Conservation (phyloP, 2,888 invertebrate genomes). For the Corythucha ciliata region DNA sequence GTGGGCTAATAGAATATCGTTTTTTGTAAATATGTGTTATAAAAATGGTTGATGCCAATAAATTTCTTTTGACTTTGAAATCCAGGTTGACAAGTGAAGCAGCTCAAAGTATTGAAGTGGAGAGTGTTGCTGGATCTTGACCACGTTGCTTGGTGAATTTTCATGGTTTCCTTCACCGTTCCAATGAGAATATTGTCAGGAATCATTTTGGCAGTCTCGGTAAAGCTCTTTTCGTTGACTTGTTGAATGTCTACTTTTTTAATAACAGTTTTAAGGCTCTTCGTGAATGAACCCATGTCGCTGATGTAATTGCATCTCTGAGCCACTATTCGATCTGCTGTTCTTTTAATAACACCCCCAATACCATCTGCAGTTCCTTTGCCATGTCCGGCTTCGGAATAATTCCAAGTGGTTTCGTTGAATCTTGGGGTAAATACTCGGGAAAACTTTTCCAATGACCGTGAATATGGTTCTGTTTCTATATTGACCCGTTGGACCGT, state of each 20-base stretch:
- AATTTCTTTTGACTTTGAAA: too few relatives aligned
- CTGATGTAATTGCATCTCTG: slow-evolving; percentile 11
- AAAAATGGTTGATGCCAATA: too few relatives aligned
- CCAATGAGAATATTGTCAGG: background rate
- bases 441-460: slow-evolving; percentile 6
- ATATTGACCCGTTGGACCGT: slow-evolving; percentile 38
- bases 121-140: background rate
- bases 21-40: too few relatives aligned
- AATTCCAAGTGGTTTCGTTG: slow-evolving; percentile 37
- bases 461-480: slow-evolving; percentile 36
- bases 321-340: slow-evolving; percentile 31
- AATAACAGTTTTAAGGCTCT: background rate
- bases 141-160: slow-evolving; percentile 20
- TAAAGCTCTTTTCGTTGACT: slow-evolving; percentile 1
- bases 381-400: slow-evolving; percentile 38
- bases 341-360: slow-evolving; percentile 37
- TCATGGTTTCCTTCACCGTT: slow-evolving; percentile 13
- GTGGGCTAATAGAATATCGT: too few relatives aligned
- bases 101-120: slow-evolving; percentile 11
- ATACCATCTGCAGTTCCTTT: slow-evolving; percentile 39
- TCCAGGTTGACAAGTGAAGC: slow-evolving; percentile 6
- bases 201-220: background rate
- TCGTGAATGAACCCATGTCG: slow-evolving; percentile 5
- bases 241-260: slow-evolving; percentile 1
- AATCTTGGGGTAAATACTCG: slow-evolving; percentile 14